These are phyloP conservation scores for Hozukius guyotensis DNA, from an alignment of 2,797 vertebrate genomes.

Conservation along the genomic window DNA sequence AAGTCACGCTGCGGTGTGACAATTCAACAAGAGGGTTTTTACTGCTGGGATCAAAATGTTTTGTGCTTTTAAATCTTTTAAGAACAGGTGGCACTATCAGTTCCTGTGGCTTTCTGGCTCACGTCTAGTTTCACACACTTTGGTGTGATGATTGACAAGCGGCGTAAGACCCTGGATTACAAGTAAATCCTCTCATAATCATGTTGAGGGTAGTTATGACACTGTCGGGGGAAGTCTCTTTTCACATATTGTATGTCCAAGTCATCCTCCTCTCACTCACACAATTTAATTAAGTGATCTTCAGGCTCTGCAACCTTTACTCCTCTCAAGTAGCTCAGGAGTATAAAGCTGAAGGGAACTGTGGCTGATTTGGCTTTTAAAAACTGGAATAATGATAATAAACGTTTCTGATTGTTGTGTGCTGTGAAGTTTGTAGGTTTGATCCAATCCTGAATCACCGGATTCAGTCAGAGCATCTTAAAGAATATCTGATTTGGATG, in stretches of 20 bases:
- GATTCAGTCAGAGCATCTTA: background rate
- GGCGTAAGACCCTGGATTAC: conserved; percentile 63
- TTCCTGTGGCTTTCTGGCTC: conserved; percentile 8
- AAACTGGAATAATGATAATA: background rate
- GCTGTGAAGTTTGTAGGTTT: background rate
- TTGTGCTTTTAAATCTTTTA: background rate
- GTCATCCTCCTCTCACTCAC: conserved; percentile 41
- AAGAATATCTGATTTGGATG: background rate
- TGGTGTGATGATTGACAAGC: conserved; percentile 57
- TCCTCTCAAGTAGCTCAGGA: background rate
- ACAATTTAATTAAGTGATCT: conserved; percentile 62
- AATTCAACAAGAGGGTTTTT: background rate
- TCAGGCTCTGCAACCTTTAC: conserved; percentile 9
- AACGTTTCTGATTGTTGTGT: background rate
- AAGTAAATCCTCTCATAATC: conserved; percentile 65
- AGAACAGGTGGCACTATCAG: conserved; percentile 25
- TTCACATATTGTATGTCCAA: conserved; percentile 40
- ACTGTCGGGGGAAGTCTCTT: conserved; percentile 27
- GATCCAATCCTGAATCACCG: background rate
- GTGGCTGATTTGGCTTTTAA: background rate
- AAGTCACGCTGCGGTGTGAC: background rate
- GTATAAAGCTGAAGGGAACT: background rate
- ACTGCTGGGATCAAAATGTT: background rate
- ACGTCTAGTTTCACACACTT: conserved; percentile 22
- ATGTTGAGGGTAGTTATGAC: conserved; percentile 29